These are phyloP conservation scores for Chironomus riparius DNA, from an alignment of 2,888 invertebrate genomes.

Conservation along the genomic window DNA sequence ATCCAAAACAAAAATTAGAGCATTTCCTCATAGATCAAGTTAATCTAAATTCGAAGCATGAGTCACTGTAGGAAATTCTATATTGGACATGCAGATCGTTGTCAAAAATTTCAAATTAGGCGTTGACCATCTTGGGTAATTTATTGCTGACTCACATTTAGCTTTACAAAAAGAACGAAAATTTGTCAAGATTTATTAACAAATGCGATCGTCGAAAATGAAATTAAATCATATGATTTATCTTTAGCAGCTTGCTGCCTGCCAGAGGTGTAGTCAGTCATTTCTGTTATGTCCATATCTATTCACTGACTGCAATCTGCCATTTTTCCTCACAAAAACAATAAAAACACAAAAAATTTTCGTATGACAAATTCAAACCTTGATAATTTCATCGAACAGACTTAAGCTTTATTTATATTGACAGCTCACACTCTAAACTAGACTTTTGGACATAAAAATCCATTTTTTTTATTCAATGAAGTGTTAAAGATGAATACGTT, in stretches of 20 bases:
- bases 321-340: neutral
- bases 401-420: neutral
- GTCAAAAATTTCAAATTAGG: too few relatives aligned
- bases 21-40: too few relatives aligned
- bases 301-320: neutral
- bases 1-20: too few relatives aligned
- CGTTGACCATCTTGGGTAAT: too few relatives aligned
- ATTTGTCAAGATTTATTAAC: too few relatives aligned
- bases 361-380: neutral
- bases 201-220: neutral
- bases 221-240: neutral
- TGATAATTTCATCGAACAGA: neutral
- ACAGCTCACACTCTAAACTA: neutral
- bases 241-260: neutral
- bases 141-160: too few relatives aligned
- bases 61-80: too few relatives aligned
- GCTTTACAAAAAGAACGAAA: too few relatives aligned
- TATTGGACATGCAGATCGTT: too few relatives aligned
- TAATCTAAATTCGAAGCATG: too few relatives aligned
- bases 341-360: neutral
- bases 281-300: too few relatives aligned
- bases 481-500: neutral
- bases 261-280: neutral
- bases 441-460: neutral
- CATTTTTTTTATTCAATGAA: neutral